Conservation (phyloP, 2,888 invertebrate genomes). For the Apamea monoglypha region DNA sequence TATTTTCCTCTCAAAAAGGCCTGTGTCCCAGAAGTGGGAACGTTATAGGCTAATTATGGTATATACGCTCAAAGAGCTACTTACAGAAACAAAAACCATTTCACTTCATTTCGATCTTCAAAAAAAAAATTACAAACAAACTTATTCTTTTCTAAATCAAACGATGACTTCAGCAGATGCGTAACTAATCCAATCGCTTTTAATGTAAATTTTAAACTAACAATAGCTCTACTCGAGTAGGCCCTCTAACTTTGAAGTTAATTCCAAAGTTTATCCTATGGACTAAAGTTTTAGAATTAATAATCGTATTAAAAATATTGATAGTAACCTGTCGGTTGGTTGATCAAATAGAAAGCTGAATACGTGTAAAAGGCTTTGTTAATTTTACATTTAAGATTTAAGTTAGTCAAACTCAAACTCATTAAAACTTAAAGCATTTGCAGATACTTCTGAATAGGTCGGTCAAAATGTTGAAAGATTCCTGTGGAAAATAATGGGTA, state of each 20-base stretch:
- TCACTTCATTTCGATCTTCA: neutral
- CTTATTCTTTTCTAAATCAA: neutral
- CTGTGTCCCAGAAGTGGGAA: no score
- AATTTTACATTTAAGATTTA: conserved; percentile 18
- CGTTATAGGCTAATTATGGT: no score
- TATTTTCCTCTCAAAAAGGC: no score
- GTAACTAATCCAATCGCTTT: conserved; percentile 44
- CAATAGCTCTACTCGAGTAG: conserved; percentile 30
- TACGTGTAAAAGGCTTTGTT: conserved; percentile 29
- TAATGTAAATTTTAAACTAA: conserved; percentile 43
- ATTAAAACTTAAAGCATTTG: conserved; percentile 23
- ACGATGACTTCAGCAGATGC: neutral
- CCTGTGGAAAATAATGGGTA: neutral
- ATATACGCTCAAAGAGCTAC: no score
- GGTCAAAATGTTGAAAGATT: neutral
- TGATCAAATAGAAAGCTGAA: conserved; percentile 7
- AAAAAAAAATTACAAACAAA: neutral
- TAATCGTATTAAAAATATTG: conserved; percentile 57
- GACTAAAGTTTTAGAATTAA: conserved; percentile 53
- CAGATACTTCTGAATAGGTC: neutral
- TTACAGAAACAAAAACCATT: no score
- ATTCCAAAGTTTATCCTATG: conserved; percentile 41
- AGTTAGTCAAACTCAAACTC: neutral
- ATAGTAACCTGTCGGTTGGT: conserved; percentile 21
- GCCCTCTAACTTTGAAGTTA: conserved; percentile 39